Conservation (phyloP, 2,888 invertebrate species). For the Apodemia hepburni region DNA sequence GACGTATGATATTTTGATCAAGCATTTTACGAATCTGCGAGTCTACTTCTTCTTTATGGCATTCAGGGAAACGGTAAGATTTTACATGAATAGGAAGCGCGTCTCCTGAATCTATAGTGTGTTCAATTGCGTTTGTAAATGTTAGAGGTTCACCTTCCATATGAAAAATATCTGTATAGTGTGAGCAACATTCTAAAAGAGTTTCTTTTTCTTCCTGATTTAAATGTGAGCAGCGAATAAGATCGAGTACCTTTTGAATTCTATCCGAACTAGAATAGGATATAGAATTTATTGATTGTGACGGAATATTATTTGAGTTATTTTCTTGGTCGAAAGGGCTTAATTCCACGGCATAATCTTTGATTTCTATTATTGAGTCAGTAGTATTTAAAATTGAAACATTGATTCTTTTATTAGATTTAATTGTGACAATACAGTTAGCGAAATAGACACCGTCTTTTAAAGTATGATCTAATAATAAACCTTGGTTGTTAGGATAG, state of each 20-base stretch:
- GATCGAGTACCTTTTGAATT: no score
- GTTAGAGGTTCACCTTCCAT: no score
- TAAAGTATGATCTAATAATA: conserved; percentile 12
- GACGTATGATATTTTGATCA: conserved; percentile 18
- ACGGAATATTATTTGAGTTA: no score
- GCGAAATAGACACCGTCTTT: conserved; percentile 1
- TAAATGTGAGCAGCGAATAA: no score
- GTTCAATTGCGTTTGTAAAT: no score
- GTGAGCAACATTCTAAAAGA: no score
- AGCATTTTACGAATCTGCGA: conserved; percentile 12
- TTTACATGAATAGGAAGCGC: conserved; percentile 12
- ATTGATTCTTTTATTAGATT: conserved; percentile 17
- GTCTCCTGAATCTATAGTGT: no score
- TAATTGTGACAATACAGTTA: conserved; percentile 19
- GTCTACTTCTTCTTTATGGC: conserved; percentile 14
- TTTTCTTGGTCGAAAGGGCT: not conserved
- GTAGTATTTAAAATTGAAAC: conserved; percentile 19
- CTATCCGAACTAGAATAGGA: no score
- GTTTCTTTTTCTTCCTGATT: no score
- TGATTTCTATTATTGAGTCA: not conserved
- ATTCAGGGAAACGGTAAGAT: conserved; percentile 10
- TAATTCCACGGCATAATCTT: not conserved
- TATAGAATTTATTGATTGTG: no score
- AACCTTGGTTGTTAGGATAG: conserved; percentile 14
- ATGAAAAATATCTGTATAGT: no score